Base-by-base conservation (phyloP, 2,888 invertebrate species). In the Pollenia amentaria region DNA sequence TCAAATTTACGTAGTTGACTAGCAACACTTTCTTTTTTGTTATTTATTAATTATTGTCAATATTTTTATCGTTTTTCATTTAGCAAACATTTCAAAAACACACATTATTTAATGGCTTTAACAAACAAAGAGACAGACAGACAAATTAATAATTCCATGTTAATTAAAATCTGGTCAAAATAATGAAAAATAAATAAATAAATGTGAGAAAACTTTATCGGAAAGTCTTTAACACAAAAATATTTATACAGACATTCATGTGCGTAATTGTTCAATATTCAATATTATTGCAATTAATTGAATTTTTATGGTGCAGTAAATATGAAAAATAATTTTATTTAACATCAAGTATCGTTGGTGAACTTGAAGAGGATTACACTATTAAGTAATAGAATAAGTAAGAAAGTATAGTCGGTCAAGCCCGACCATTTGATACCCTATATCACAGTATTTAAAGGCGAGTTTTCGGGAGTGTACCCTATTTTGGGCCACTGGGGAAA, bases 91-190 rank as follows among this genome's bases (percentile, higher is more conserved):
- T 29, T 18, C 29, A 8, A 12, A 57, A 14, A 3, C 29, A 29
- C 14, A 57, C 57, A 57, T 21, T 14, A 57, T 14, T 57, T 29
- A 57, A 21, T 57, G 29, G 12, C 29, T 29, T 14, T 16, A 16
- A 62, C 38, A 62, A 40, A 29, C 60, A 62, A 10, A n/a, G n/a
- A 62, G n/a, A n/a, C 14, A 57, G 14, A 29, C 57, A 57, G 1
- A 8, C 10, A 40, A 62, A 62, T 62, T n/a, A 62, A 38, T 6
- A 38, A 18, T 55, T 55, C 3, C 18, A 21, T 55, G 57, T 57
- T 57, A 57, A 57, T 57, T 7, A 57, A 29, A 57, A 57, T 57
- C 57, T 14, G 57, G 12, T 29, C 10, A 57, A 14, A 29, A 57
- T 2, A 57, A 57, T 57, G 14, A 8, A 57, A 29, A 4, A 29